Evolutionary conservation across 2,888 invertebrate species (phyloP).

Genomic region (Leucoma salicis): DNA sequence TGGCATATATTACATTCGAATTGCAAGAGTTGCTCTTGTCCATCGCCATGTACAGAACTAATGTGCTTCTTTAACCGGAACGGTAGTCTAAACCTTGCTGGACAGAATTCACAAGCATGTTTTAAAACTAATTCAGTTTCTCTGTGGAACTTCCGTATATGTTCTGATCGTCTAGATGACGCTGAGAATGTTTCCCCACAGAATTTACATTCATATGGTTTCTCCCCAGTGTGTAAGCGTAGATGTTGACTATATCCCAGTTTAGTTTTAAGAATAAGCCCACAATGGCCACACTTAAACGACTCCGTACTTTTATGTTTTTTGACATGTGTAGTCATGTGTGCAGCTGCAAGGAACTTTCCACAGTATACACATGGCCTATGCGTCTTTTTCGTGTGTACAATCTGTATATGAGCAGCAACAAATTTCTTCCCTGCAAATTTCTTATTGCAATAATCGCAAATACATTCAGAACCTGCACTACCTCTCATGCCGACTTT

Average conservation of each 20-base stretch:
- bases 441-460: slow-evolving; percentile 66
- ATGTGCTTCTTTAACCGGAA: slow-evolving; percentile 56
- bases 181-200: slow-evolving; percentile 64
- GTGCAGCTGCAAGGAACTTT: slow-evolving; percentile 59
- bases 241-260: slow-evolving; percentile 62
- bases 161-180: slow-evolving; percentile 64
- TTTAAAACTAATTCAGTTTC: slow-evolving; percentile 41
- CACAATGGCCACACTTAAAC: slow-evolving; percentile 57
- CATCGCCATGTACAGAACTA: slow-evolving; percentile 41
- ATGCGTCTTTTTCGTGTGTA: slow-evolving; percentile 66
- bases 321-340: slow-evolving; percentile 64
- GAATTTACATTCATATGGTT: slow-evolving; percentile 56
- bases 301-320: slow-evolving; percentile 41
- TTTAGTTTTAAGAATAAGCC: slow-evolving; percentile 51
- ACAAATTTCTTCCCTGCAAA: slow-evolving; percentile 64
- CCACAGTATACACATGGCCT: slow-evolving; percentile 63
- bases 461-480: slow-evolving; percentile 52
- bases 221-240: slow-evolving; percentile 67
- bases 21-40: slow-evolving; percentile 21
- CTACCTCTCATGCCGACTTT: slow-evolving; percentile 62
- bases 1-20: slow-evolving; percentile 55
- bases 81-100: slow-evolving; percentile 58
- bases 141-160: slow-evolving; percentile 54
- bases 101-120: slow-evolving; percentile 55
- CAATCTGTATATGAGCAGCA: slow-evolving; percentile 67